A percentile compares a stretch with the other conserved stretches of the same genome.
phyloP scores from a whole-genome alignment of 2,797 vertebrate species.

The Muscicapa striata region DNA sequence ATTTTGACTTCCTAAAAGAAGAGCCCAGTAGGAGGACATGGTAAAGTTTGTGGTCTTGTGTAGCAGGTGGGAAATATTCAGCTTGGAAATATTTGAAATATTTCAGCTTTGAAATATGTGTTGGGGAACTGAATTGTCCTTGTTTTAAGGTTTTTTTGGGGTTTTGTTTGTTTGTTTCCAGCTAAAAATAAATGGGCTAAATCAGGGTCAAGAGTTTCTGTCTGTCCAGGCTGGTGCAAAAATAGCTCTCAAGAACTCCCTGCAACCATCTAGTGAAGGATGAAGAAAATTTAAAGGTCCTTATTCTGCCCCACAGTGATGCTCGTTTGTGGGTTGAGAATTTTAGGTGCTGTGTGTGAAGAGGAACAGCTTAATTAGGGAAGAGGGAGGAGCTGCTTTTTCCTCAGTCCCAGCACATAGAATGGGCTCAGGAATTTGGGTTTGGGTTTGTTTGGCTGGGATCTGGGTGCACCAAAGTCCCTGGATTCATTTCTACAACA shows the following conservation, averaged over 20 bases:
- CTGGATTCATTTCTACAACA: accelerated
- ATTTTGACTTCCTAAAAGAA: neutral
- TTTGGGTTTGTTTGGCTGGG: neutral
- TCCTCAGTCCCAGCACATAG: too few relatives aligned
- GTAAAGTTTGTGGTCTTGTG: neutral
- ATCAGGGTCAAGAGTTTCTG: accelerated
- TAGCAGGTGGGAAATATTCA: neutral
- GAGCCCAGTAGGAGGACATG: accelerated
- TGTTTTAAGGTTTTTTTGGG: neutral
- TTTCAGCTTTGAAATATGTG: neutral
- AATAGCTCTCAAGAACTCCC: neutral
- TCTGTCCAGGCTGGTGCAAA: neutral
- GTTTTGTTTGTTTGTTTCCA: neutral
- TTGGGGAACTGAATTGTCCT: neutral
- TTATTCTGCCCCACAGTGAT: accelerated
- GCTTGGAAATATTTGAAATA: too few relatives aligned
- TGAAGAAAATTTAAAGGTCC: neutral
- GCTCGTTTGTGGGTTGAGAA: accelerated
- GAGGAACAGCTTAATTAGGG: neutral
- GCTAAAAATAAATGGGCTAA: neutral
- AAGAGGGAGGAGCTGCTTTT: neutral
- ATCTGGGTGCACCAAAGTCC: neutral
- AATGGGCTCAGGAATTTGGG: neutral
- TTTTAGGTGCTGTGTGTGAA: accelerated
- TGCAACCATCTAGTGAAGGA: neutral